A percentile compares a stretch with the other conserved stretches of the same genome.
Conservation (phyloP, 2,113 vertebrate species). For the Panthera uncia region DNA sequence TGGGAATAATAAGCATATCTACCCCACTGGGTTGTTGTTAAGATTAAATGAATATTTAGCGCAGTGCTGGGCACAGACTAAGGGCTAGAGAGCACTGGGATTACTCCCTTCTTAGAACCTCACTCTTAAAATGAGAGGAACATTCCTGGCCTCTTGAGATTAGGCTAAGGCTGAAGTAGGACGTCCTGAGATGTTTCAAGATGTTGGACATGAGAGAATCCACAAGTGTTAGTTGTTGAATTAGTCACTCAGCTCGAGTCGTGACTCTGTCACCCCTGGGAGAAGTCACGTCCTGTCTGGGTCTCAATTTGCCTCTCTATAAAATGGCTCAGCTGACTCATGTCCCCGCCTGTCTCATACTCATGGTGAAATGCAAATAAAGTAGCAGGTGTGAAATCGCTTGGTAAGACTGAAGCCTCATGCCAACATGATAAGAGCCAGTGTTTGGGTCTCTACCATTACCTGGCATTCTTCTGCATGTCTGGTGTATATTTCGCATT, state of each 20-base stretch:
- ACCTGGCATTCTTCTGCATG: background rate
- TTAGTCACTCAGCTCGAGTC: background rate
- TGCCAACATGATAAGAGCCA: rapidly evolving
- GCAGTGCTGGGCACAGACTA: background rate
- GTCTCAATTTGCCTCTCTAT: background rate
- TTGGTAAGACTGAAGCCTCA: background rate
- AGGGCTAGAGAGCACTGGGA: background rate
- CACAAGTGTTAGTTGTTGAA: background rate
- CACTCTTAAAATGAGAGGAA: background rate
- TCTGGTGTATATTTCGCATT: background rate
- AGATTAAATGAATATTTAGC: background rate
- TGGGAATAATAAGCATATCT: background rate
- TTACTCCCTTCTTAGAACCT: background rate
- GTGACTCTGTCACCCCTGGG: background rate
- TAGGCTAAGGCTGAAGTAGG: background rate
- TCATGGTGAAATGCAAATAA: rapidly evolving
- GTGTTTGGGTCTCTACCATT: background rate
- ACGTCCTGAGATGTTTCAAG: background rate
- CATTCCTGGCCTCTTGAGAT: background rate
- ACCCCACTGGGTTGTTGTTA: background rate
- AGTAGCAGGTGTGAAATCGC: background rate
- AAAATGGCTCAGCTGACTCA: background rate
- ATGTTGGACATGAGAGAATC: background rate
- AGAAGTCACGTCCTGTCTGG: too few species aligned
- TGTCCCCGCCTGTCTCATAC: background rate